These are phyloP conservation scores for Drosophila meridiana DNA, from an alignment of 2,888 invertebrate genomes.

Conservation along the genomic window DNA sequence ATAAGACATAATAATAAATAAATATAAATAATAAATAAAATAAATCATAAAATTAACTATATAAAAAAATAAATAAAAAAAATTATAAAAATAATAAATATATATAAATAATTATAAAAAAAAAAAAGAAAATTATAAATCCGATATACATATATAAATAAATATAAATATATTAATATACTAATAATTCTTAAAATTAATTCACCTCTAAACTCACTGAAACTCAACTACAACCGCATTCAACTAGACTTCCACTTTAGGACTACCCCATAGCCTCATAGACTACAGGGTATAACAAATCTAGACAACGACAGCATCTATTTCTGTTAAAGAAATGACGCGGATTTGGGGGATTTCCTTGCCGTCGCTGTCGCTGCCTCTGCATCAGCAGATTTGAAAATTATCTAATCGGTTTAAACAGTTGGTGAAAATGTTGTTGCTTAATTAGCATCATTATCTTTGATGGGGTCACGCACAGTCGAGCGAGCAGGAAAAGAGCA, in stretches of 20 bases:
- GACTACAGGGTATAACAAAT: conserved; percentile 4
- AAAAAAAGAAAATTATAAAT: too few species aligned
- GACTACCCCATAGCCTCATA: neutral
- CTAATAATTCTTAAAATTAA: too few species aligned
- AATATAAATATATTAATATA: too few species aligned
- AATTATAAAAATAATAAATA: too few species aligned
- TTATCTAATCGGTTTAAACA: conserved; percentile 72
- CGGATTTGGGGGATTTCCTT: conserved; percentile 4
- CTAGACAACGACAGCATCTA: neutral
- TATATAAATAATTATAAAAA: too few species aligned
- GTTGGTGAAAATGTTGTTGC: conserved; percentile 65
- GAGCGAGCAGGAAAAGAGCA: conserved; percentile 32
- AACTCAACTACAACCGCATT: too few species aligned
- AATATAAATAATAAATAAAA: too few species aligned
- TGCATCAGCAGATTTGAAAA: conserved; percentile 42
- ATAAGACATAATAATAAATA: too few species aligned
- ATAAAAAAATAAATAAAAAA: too few species aligned
- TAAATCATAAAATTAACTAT: too few species aligned
- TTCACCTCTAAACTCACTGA: too few species aligned
- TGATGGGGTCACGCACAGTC: conserved; percentile 69
- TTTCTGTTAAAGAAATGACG: conserved; percentile 19
- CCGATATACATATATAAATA: too few species aligned
- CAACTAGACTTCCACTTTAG: neutral
- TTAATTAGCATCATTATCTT: conserved; percentile 76
- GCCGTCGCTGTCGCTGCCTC: neutral